Evolutionary conservation across 2,113 vertebrate species (phyloP).

Genomic region (Engystomops pustulosus): DNA sequence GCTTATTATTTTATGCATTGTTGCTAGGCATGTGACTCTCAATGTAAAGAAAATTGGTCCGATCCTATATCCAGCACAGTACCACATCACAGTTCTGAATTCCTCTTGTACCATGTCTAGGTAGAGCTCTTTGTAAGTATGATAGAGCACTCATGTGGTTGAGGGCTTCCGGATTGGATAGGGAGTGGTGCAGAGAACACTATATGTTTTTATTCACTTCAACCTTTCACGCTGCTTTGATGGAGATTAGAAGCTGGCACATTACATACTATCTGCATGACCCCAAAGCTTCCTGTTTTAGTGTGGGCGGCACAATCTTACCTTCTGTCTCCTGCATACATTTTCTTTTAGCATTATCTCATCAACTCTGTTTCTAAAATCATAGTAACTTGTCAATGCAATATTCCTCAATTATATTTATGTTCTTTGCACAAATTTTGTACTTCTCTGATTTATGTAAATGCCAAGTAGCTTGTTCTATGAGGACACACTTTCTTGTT

Average conservation of each 20-base stretch:
- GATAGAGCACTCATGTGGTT: constrained; percentile 38
- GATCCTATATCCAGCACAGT: neutral
- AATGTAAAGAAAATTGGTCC: neutral
- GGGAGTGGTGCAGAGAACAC: constrained; percentile 41
- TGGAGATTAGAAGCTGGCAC: constrained; percentile 17
- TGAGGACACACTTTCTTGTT: constrained; percentile 16
- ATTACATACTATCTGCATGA: constrained; percentile 18
- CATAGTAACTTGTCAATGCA: neutral
- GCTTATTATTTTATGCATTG: neutral
- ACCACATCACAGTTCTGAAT: constrained; percentile 24
- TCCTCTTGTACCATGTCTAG: constrained; percentile 10
- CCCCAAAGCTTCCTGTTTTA: constrained; percentile 56
- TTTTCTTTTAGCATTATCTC: neutral
- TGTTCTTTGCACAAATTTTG: neutral
- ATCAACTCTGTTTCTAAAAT: neutral
- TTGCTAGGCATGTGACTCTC: neutral
- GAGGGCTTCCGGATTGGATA: constrained; percentile 44
- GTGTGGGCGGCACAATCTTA: constrained; percentile 41
- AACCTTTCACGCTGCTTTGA: constrained; percentile 1
- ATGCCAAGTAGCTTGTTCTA: neutral
- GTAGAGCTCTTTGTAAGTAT: constrained; percentile 5
- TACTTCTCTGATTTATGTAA: neutral
- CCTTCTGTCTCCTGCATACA: constrained; percentile 25
- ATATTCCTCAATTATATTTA: neutral
- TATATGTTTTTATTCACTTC: constrained; percentile 46